Evolutionary conservation across 1,140 invertebrate genomes (phyloP).

Genomic region (Drosophila obscura): DNA sequence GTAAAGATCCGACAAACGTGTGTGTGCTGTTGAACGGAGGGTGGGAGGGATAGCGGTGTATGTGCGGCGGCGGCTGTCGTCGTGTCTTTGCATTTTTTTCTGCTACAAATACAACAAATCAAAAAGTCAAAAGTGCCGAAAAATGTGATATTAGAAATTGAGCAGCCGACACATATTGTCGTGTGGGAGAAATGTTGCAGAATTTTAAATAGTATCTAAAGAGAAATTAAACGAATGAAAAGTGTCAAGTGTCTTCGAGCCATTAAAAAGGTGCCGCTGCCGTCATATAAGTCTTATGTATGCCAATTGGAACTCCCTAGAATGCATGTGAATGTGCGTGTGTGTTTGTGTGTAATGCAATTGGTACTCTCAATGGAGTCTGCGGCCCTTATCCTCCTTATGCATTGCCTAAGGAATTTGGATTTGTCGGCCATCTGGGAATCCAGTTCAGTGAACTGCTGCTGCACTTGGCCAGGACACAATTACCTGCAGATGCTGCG

Average conservation of each 20-base stretch:
- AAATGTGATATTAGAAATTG: slow-evolving; percentile 32
- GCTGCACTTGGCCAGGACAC: no score
- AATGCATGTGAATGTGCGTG: no score
- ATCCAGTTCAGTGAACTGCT: slow-evolving; percentile 12
- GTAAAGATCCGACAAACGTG: slow-evolving; percentile 3
- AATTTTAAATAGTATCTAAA: no score
- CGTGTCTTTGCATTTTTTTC: slow-evolving; percentile 79
- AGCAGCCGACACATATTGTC: not conserved
- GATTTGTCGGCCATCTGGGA: not conserved
- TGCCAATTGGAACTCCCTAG: slow-evolving; percentile 1
- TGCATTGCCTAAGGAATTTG: no score
- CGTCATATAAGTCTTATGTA: not conserved
- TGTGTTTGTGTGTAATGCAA: no score
- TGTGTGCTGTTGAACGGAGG: slow-evolving; percentile 13
- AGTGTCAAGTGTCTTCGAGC: not conserved
- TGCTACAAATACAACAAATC: slow-evolving; percentile 64
- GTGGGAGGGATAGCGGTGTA: slow-evolving; percentile 8
- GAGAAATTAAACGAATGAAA: no score
- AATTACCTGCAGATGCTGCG: no score
- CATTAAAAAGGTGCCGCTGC: no score
- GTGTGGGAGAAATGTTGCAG: no score
- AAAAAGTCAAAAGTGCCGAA: slow-evolving; percentile 2
- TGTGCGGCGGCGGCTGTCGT: slow-evolving; percentile 59
- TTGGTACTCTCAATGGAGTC: no score
- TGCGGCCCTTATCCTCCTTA: no score